These are phyloP conservation scores for Lasioglossum villosulum DNA, from an alignment of 2,888 invertebrate species.

Conservation along the genomic window DNA sequence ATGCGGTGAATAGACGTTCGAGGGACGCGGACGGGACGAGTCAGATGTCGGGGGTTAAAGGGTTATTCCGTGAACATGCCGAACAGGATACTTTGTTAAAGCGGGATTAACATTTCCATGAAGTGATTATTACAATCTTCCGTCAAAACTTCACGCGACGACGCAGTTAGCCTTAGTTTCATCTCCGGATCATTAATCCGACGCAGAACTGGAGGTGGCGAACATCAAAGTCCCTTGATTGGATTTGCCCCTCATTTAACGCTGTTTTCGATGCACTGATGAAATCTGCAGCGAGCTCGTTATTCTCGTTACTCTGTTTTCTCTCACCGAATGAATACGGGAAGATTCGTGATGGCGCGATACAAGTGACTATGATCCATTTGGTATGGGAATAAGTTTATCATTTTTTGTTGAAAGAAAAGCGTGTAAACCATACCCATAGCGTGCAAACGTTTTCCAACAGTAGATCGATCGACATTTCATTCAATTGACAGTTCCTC, in stretches of 20 bases:
- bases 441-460: too few relatives aligned
- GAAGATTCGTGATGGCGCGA: not conserved
- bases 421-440: too few relatives aligned
- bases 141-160: conserved; percentile 17
- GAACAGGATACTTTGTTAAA: conserved; percentile 20
- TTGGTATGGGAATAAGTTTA: too few relatives aligned
- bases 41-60: not conserved
- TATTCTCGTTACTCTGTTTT: not conserved
- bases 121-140: conserved; percentile 12
- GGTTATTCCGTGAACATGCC: not conserved
- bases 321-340: not conserved
- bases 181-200: conserved; percentile 10
- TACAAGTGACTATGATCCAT: too few relatives aligned
- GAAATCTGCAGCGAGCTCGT: not conserved
- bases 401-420: too few relatives aligned
- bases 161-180: not conserved
- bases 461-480: too few relatives aligned
- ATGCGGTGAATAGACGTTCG: not conserved
- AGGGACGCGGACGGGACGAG: not conserved
- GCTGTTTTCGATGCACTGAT: not conserved
- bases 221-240: conserved; percentile 9
- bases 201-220: not conserved
- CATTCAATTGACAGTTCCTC: too few relatives aligned
- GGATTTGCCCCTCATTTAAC: conserved; percentile 6
- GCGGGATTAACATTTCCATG: conserved; percentile 6